Percentiles rank a stretch among this genome's conserved stretches.
These are phyloP conservation scores for Piliocolobus tephrosceles DNA, from an alignment of 2,113 vertebrate species.

Conservation along the genomic window DNA sequence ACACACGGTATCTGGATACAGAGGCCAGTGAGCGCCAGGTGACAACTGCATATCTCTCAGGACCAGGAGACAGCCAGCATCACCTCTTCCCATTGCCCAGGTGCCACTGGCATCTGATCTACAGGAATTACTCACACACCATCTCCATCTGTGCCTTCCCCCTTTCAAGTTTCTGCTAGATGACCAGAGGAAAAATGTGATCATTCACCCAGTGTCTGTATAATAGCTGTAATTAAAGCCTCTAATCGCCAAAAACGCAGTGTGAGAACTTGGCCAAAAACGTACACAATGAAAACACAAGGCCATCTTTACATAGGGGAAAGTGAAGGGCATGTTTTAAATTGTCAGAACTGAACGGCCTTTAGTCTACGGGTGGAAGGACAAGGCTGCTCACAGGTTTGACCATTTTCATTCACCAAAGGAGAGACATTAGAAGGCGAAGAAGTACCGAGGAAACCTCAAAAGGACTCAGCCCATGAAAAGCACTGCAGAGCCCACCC, in stretches of 20 bases:
- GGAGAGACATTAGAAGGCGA: background rate
- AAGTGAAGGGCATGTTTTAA: background rate
- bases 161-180: constrained; percentile 22
- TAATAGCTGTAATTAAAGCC: constrained; percentile 66
- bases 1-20: too few species aligned
- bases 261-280: constrained; percentile 34
- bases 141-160: background rate
- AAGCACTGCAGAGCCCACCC: background rate
- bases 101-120: background rate
- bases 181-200: constrained; percentile 45
- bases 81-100: background rate
- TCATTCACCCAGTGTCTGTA: background rate
- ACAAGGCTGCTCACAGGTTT: background rate
- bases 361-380: background rate
- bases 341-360: background rate
- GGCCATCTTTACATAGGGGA: background rate
- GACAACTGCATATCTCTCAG: background rate
- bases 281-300: background rate
- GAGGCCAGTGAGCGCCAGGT: background rate
- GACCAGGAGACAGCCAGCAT: background rate
- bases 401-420: background rate
- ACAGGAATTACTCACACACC: background rate
- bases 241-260: constrained; percentile 56
- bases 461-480: background rate
- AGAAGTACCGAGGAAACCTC: background rate